phyloP scores from a whole-genome alignment of 2,113 vertebrate species.

The Tetraodon nigroviridis region DNA sequence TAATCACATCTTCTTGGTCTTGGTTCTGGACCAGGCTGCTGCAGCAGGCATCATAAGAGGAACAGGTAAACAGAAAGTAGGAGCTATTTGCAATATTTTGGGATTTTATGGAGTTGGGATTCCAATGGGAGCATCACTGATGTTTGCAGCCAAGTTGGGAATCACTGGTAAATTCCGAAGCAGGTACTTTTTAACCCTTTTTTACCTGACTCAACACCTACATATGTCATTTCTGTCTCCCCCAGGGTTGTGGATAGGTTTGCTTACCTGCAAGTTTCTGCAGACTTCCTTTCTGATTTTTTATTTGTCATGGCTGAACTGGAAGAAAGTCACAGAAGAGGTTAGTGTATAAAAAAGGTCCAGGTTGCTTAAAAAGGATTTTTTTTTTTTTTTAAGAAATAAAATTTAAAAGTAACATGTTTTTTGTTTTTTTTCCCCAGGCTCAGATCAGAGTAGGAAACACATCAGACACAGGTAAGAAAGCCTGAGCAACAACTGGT shows the following conservation, averaged over 20 bases:
- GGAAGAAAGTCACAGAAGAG: slow-evolving; percentile 80
- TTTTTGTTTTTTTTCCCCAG: no score
- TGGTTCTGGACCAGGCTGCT: slow-evolving; percentile 60
- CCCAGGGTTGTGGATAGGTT: slow-evolving; percentile 84
- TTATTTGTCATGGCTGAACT: slow-evolving; percentile 76
- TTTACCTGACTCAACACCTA: neutral
- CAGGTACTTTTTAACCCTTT: neutral
- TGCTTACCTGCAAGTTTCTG: slow-evolving; percentile 70
- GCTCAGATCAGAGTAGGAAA: slow-evolving; percentile 67
- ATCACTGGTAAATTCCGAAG: slow-evolving; percentile 71
- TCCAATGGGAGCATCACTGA: no score
- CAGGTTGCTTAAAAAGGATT: neutral
- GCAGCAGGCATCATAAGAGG: slow-evolving; percentile 75
- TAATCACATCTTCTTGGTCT: neutral
- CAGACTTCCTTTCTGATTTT: slow-evolving; percentile 71
- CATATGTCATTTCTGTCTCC: slow-evolving; percentile 1
- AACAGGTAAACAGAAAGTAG: slow-evolving; percentile 78
- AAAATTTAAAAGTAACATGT: neutral
- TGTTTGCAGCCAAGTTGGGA: slow-evolving; percentile 77
- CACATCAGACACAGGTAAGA: slow-evolving; percentile 45
- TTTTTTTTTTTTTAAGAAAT: neutral
- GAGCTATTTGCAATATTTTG: slow-evolving; percentile 70
- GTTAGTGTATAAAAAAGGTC: slow-evolving; percentile 54
- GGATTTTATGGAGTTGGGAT: no score
- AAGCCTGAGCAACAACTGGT: neutral